Evolutionary conservation across 2,797 vertebrate species (phyloP).

Genomic region (Hoplostethus mediterraneus): DNA sequence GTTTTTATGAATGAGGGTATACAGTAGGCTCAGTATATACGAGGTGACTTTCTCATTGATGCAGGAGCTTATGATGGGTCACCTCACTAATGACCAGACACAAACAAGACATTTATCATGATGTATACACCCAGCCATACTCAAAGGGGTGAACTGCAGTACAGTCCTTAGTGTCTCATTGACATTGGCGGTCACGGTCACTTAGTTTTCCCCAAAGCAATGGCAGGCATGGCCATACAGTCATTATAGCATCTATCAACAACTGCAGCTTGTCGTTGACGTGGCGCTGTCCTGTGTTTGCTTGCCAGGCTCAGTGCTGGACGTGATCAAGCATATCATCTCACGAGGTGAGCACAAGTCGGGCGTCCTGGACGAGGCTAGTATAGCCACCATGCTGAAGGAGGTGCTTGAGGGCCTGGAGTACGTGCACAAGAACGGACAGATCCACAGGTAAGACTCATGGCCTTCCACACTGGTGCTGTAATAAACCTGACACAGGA

Average conservation of each 20-base stretch:
- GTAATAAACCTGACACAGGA: conserved; percentile 23
- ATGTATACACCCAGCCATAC: background rate
- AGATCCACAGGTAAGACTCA: conserved; percentile 92
- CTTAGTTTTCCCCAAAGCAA: conserved; percentile 9
- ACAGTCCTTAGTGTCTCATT: background rate
- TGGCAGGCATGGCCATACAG: background rate
- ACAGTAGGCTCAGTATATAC: conserved; percentile 8
- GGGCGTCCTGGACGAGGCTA: conserved; percentile 94
- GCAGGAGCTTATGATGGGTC: conserved; percentile 1
- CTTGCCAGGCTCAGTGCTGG: conserved; percentile 92
- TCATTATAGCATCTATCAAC: background rate
- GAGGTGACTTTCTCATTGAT: conserved; percentile 1
- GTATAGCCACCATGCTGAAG: conserved; percentile 95
- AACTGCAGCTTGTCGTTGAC: background rate
- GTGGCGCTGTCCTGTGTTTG: conserved; percentile 21
- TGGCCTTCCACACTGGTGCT: background rate
- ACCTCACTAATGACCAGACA: conserved; percentile 16
- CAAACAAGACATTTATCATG: conserved; percentile 6
- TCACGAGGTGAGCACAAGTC: conserved; percentile 95
- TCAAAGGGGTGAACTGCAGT: background rate
- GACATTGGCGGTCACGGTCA: conserved; percentile 15
- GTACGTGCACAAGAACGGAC: conserved; percentile 97
- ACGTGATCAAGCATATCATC: conserved; percentile 97
- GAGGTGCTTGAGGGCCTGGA: conserved; percentile 96
- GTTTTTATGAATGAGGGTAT: conserved; percentile 54